Evolutionary conservation across 2,797 vertebrate genomes (phyloP).

Genomic region (Malurus leucopterus): DNA sequence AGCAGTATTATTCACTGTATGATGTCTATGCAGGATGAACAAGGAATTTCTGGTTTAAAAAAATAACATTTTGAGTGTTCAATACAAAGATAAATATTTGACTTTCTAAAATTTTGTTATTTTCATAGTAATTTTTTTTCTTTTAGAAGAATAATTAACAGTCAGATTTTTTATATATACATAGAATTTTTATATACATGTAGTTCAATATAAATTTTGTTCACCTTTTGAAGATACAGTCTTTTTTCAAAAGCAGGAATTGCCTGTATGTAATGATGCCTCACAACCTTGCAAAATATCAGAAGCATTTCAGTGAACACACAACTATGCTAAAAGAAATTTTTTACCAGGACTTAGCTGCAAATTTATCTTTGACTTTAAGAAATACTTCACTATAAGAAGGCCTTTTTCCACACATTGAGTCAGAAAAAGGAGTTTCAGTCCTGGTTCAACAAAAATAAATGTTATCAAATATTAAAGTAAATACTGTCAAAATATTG

Average conservation of each 20-base stretch:
- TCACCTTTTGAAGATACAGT: not conserved
- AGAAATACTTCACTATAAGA: not conserved
- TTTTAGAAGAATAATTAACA: not conserved
- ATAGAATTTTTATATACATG: not conserved
- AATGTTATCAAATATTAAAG: not conserved
- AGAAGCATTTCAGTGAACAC: not conserved
- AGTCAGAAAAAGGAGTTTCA: not conserved
- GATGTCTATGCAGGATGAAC: not conserved
- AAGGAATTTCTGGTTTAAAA: not conserved
- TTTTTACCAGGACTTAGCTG: not conserved
- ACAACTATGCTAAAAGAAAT: not conserved
- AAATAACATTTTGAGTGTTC: not conserved
- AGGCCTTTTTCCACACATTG: not conserved
- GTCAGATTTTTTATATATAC: not conserved
- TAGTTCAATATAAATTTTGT: not conserved
- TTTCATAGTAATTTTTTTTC: not conserved
- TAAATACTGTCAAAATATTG: not conserved
- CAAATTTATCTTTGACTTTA: not conserved
- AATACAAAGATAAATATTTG: not conserved
- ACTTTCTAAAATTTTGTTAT: not conserved
- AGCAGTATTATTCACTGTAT: not conserved
- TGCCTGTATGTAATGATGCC: not conserved
- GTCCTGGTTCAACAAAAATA: not conserved
- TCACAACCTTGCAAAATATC: not conserved
- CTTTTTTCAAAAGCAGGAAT: not conserved